Evolutionary conservation across 2,113 vertebrate genomes (phyloP).

Genomic region (Ochotona curzoniae): DNA sequence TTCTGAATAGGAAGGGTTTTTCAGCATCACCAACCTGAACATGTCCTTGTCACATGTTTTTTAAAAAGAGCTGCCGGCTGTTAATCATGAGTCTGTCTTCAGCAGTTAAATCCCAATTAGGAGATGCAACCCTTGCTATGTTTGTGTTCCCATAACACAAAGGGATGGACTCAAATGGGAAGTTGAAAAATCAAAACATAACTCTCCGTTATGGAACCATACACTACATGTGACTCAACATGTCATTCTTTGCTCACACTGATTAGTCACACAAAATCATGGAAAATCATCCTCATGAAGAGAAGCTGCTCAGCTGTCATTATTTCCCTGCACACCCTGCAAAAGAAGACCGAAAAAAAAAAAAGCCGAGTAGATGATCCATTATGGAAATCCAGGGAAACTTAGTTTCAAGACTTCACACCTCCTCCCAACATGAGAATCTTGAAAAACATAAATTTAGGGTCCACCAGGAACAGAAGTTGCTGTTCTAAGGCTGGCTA

Average conservation of each 20-base stretch:
- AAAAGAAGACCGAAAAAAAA: background rate
- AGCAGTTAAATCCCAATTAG: background rate
- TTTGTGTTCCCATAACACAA: slow-evolving; percentile 67
- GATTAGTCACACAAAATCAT: slow-evolving; percentile 68
- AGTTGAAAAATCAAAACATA: slow-evolving; percentile 69
- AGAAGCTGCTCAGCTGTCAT: background rate
- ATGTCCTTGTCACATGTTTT: background rate
- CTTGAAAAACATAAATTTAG: background rate
- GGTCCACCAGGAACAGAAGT: background rate
- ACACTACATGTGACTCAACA: slow-evolving; percentile 29
- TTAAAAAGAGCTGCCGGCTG: background rate
- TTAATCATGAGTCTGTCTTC: background rate
- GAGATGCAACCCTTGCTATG: background rate
- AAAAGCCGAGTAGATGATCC: background rate
- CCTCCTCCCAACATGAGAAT: background rate
- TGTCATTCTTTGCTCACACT: slow-evolving; percentile 6
- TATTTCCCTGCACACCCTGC: background rate
- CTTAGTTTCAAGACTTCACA: background rate
- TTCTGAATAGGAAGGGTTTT: background rate
- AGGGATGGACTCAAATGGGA: slow-evolving; percentile 69
- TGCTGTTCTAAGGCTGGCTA: background rate
- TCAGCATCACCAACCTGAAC: background rate
- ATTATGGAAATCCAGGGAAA: background rate
- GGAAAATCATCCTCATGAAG: slow-evolving; percentile 68
- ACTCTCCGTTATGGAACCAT: background rate